These are phyloP conservation scores for Drosophila tanythrix DNA, from an alignment of 2,888 invertebrate species.

Conservation along the genomic window DNA sequence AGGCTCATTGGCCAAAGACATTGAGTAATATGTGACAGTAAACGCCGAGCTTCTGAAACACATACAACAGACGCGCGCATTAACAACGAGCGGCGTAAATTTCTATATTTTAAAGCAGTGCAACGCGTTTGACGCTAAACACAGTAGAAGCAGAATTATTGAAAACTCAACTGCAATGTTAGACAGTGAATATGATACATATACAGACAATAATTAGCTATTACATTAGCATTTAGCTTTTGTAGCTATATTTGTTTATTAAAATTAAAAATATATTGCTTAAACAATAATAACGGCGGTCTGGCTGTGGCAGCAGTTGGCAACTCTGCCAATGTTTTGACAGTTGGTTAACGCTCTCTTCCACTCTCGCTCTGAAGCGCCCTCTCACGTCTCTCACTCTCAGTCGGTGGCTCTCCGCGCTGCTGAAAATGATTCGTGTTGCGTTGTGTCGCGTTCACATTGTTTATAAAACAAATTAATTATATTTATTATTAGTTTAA, in stretches of 20 bases:
- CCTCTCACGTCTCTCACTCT: conserved; percentile 23
- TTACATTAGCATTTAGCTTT: neutral
- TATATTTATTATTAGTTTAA: conserved; percentile 53
- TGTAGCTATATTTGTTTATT: conserved; percentile 6
- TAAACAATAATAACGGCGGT: conserved; percentile 42
- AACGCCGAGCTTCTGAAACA: conserved; percentile 75
- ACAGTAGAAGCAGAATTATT: conserved; percentile 3
- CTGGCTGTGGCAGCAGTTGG: conserved; percentile 29
- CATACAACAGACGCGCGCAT: conserved; percentile 43
- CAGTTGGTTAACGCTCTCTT: conserved; percentile 58
- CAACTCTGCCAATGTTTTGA: conserved; percentile 68
- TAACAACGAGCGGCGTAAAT: conserved; percentile 22
- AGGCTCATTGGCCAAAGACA: conserved; percentile 44
- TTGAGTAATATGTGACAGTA: conserved; percentile 54
- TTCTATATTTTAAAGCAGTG: conserved; percentile 25
- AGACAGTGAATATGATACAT: conserved; percentile 5
- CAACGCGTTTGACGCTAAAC: conserved; percentile 13
- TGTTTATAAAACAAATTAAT: conserved; percentile 68
- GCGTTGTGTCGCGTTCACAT: conserved; percentile 66
- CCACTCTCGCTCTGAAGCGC: conserved; percentile 16
- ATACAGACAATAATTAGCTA: neutral
- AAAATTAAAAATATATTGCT: conserved; percentile 26
- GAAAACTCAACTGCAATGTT: conserved; percentile 3
- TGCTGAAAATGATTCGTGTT: conserved; percentile 72
- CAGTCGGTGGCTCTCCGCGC: conserved; percentile 60